Base-by-base conservation (phyloP, 2,888 invertebrate species). In the Autographa gamma region DNA sequence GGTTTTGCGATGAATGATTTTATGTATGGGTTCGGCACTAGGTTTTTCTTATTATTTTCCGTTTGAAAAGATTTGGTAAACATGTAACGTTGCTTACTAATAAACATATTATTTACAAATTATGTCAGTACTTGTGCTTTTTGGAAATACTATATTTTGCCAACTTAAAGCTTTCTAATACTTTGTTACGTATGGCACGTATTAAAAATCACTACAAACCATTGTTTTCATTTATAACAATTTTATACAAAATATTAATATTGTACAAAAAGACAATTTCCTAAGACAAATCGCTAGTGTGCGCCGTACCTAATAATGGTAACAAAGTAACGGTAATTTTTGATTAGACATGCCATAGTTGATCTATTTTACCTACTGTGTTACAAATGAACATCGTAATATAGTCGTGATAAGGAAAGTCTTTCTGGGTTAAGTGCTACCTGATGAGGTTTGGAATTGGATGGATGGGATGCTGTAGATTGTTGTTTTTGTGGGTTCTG, bases 301-400 rank as follows among this genome's bases (percentile, higher is more conserved):
- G 76, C 71, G 71, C 66, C 16, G 16, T 32, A 43, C 13, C 76
- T 72, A 59, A 69, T 60, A 74, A 74, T 78, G 69, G 70, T 67
- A 75, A 69, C 69, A 60, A 56, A 66, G 69, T 72, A 81, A 82
- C 82, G 73, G 81, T 43, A 13, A 14, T 71, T 25, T 82, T 66
- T 84, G 74, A 84, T 79, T 81, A 76, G 67, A 76, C 68, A 82
- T 73, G 73, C 73, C 70, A 68, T 52, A 54, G 32, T 54, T 72
- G 82, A 76, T 82, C 80, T 76, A 69, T 69, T 81, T 79, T 60
- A 69, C 64, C 77, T 63, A 76, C 70, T 67, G 64, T 60, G 13
- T 18, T 63, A n/a, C 11, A 64, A 73, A 69, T 78, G 34, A 6
- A 56, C 63, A 68, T 77, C 18, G 54, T 56, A 31, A 59, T 31